Percentiles rank a stretch among this genome's conserved stretches.
Evolutionary conservation across 2,113 vertebrate genomes (phyloP).

Genomic region (Uria lomvia): DNA sequence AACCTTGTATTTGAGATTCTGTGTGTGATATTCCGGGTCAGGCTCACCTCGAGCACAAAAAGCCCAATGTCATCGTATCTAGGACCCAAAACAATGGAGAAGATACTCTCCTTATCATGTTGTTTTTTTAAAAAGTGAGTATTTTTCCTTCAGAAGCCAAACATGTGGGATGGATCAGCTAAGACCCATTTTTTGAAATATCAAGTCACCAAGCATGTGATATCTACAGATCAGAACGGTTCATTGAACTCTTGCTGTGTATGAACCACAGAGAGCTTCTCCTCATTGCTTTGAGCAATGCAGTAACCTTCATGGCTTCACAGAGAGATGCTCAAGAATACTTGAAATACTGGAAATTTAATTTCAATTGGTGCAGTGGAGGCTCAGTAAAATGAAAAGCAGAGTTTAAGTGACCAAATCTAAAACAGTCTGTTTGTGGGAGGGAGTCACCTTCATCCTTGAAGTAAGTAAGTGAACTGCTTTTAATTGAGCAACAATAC

Average conservation of each 20-base stretch:
- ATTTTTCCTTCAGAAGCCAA: not conserved
- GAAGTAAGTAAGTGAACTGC: not conserved
- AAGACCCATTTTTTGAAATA: not conserved
- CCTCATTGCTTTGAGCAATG: not conserved
- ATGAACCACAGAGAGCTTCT: not conserved
- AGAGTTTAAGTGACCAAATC: not conserved
- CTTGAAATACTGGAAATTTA: not conserved
- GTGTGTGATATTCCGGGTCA: not conserved
- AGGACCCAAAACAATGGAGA: not conserved
- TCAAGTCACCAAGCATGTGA: not conserved
- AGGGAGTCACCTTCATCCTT: not conserved
- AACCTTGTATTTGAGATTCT: constrained; percentile 7
- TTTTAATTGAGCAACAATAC: not conserved
- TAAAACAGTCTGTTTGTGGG: not conserved
- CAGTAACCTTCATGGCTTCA: not conserved
- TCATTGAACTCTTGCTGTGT: not conserved
- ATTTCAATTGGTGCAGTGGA: not conserved
- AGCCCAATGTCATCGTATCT: not conserved
- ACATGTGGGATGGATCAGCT: not conserved
- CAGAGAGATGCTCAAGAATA: not conserved
- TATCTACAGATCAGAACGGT: not conserved
- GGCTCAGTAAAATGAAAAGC: not conserved
- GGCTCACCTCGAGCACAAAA: constrained; percentile 6
- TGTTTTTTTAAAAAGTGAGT: accelerated
- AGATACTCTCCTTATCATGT: not conserved